Evolutionary conservation across 2,113 vertebrate species (phyloP).

Genomic region (Xenus cinereus): DNA sequence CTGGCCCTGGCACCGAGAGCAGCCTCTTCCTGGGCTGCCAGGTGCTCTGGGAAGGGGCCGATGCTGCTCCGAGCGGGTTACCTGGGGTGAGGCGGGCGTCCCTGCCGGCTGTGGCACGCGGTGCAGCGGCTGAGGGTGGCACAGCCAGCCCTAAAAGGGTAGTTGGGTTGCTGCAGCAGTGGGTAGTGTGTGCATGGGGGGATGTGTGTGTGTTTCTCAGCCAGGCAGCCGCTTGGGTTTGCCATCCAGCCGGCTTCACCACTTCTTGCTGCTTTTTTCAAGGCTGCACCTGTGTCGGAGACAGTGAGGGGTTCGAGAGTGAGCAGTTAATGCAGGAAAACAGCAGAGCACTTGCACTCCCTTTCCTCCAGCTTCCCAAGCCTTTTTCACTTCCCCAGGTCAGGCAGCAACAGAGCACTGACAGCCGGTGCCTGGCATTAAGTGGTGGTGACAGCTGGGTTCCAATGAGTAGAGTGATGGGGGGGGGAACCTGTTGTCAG

Average conservation of each 20-base stretch:
- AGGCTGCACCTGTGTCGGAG: not conserved
- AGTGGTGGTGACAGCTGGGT: not conserved
- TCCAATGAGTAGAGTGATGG: not conserved
- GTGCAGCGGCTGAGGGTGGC: not conserved
- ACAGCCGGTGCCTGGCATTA: not conserved
- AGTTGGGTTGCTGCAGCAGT: not conserved
- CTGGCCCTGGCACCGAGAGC: not conserved
- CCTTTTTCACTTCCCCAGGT: not conserved
- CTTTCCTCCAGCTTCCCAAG: not conserved
- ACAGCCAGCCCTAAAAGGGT: not conserved
- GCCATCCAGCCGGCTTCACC: not conserved
- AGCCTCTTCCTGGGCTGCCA: not conserved
- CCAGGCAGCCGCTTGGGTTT: not conserved
- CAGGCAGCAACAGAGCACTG: not conserved
- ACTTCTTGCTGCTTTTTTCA: not conserved
- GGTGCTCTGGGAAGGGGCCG: not conserved
- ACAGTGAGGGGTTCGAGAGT: not conserved
- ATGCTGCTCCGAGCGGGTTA: fast-evolving
- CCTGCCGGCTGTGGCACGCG: not conserved
- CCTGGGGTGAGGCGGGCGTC: not conserved
- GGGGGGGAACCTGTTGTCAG: not conserved
- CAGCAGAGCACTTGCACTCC: fast-evolving
- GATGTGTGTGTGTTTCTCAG: not conserved
- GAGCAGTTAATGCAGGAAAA: not conserved
- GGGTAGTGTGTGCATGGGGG: not conserved